Percentiles rank a stretch among this genome's conserved stretches.
These are phyloP conservation scores for Bergia puertoricense DNA, from an alignment of 92 coral and sea anemone species.

Conservation along the genomic window DNA sequence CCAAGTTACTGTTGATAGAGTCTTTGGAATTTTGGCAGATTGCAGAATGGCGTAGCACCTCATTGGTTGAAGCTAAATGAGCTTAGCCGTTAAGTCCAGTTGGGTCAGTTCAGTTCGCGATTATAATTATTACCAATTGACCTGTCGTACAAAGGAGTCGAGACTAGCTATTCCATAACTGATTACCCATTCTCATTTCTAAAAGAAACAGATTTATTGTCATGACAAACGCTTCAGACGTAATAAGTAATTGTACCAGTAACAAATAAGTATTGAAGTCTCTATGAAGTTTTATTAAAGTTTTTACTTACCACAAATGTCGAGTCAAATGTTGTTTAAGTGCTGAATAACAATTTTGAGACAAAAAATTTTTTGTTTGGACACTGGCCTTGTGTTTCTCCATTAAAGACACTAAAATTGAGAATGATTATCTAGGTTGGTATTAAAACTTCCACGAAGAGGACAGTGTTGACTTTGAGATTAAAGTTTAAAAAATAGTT, in stretches of 20 bases:
- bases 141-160: not conserved
- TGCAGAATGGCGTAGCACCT: not conserved
- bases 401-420: not conserved
- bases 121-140: too few species aligned
- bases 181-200: not conserved
- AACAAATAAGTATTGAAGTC: not conserved
- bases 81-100: constrained; percentile 20
- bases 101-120: not conserved
- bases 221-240: not conserved
- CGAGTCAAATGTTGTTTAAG: not conserved
- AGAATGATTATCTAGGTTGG: not conserved
- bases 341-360: not conserved
- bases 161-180: constrained; percentile 16
- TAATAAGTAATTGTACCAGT: not conserved
- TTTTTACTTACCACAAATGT: not conserved
- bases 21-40: constrained; percentile 9
- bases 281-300: not conserved
- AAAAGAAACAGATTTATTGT: not conserved
- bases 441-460: not conserved
- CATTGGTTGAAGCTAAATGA: constrained; percentile 29
- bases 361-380: not conserved
- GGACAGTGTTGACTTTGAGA: not conserved
- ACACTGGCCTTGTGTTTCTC: not conserved
- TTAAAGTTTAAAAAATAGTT: not conserved
- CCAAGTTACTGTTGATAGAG: constrained; percentile 20